phyloP scores from a whole-genome alignment of 2,888 invertebrate species.

The Lasioglossum pauxillum region DNA sequence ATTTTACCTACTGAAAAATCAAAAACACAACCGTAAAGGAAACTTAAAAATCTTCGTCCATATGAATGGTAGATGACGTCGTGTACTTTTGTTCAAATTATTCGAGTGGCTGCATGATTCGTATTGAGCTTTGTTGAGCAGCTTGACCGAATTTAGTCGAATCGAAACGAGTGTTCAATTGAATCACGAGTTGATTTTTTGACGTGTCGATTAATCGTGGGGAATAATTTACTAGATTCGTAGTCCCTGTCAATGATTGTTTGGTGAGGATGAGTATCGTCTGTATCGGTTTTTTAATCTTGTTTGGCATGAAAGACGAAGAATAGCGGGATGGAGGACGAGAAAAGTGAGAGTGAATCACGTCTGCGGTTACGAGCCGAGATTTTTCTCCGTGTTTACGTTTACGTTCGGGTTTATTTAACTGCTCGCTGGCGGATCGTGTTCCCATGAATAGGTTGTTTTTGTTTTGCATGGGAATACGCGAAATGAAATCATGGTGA shows the following conservation, averaged over 20 bases:
- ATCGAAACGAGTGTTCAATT: neutral
- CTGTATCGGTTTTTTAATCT: neutral
- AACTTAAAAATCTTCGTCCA: too few relatives aligned
- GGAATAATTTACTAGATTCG: neutral
- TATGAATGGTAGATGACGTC: neutral
- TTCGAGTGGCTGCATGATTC: too few relatives aligned
- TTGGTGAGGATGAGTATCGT: neutral
- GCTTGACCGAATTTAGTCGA: neutral
- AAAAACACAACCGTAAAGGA: too few relatives aligned
- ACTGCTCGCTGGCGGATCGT: slow-evolving; percentile 13
- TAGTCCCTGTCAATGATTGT: too few relatives aligned
- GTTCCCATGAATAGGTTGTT: slow-evolving; percentile 16
- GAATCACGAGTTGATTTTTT: neutral
- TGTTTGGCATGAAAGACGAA: neutral
- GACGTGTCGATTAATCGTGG: neutral
- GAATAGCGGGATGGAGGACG: neutral
- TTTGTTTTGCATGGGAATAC: slow-evolving; percentile 24
- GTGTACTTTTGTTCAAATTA: too few relatives aligned
- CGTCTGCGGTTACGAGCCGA: slow-evolving; percentile 12
- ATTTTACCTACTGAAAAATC: too few relatives aligned
- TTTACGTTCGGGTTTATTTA: slow-evolving; percentile 40
- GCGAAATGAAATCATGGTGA: slow-evolving; percentile 28
- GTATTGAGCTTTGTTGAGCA: too few relatives aligned
- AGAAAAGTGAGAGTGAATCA: slow-evolving; percentile 52
- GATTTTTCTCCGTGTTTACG: slow-evolving; percentile 40